Conservation (phyloP, 2,888 invertebrate species). For the Caenorhabditis doughertyi region DNA sequence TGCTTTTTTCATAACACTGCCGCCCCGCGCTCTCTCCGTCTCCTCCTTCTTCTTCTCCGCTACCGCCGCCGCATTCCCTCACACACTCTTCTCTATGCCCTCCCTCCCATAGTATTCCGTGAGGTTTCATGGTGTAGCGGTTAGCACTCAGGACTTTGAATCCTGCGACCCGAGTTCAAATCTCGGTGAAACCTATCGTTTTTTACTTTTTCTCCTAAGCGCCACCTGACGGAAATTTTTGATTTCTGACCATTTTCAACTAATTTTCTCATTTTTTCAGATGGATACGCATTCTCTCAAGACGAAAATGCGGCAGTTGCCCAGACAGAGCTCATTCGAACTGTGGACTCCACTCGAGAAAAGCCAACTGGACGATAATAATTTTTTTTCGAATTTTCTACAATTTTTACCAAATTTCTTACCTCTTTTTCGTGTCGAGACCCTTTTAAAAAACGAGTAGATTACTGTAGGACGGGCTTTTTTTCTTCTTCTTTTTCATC, state of each 20-base stretch:
- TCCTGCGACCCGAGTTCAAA: slow-evolving; percentile 76
- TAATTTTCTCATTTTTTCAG: slow-evolving; percentile 68
- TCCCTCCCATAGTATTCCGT: not conserved
- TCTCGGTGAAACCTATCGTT: slow-evolving; percentile 75
- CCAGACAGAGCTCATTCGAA: slow-evolving; percentile 91
- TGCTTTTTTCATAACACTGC: not conserved
- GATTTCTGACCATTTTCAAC: not conserved
- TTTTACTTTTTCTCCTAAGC: not conserved
- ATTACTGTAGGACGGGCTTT: slow-evolving; percentile 38
- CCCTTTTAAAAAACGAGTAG: slow-evolving; percentile 39
- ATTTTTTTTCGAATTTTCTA: not conserved
- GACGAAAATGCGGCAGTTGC: slow-evolving; percentile 97
- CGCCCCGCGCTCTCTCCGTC: too few relatives aligned
- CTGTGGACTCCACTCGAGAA: slow-evolving; percentile 85
- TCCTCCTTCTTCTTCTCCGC: not conserved
- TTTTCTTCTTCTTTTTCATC: not conserved
- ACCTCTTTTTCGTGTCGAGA: slow-evolving; percentile 6
- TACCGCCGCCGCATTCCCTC: slow-evolving; percentile 1
- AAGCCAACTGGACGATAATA: slow-evolving; percentile 74
- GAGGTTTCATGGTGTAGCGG: slow-evolving; percentile 75
- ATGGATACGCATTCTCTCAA: slow-evolving; percentile 98
- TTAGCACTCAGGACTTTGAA: slow-evolving; percentile 77
- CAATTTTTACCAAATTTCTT: slow-evolving; percentile 10
- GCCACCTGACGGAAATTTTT: too few relatives aligned
- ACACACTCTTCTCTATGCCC: slow-evolving; percentile 3